Evolutionary conservation across 2,113 vertebrate species (phyloP).

Genomic region (Tachuris rubrigastra): DNA sequence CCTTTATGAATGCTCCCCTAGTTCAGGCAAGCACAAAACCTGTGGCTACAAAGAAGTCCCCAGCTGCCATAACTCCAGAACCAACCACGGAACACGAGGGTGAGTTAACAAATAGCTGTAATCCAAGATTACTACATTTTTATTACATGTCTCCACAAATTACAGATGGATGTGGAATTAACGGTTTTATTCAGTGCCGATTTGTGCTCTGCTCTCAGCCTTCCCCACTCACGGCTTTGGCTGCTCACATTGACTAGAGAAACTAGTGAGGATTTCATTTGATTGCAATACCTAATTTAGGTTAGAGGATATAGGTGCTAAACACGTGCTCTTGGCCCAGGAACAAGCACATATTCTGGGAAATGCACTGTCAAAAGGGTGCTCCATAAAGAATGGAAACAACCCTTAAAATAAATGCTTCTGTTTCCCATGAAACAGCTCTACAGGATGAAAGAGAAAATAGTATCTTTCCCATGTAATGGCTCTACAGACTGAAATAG

Average conservation of each 20-base stretch:
- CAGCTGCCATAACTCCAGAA: background rate
- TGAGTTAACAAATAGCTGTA: background rate
- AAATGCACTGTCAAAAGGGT: background rate
- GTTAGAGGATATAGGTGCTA: background rate
- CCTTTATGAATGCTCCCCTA: background rate
- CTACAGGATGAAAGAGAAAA: background rate
- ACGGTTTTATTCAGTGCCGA: background rate
- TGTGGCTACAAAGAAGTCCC: background rate
- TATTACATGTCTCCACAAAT: background rate
- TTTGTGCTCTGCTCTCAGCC: background rate
- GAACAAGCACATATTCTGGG: background rate
- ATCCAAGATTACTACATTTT: background rate
- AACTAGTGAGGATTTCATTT: background rate
- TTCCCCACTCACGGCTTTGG: background rate
- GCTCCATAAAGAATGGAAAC: background rate
- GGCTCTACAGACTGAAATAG: background rate
- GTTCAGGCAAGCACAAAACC: background rate
- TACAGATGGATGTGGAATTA: background rate
- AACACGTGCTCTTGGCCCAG: background rate
- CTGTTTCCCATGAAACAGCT: background rate
- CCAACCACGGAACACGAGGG: background rate
- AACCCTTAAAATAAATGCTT: background rate
- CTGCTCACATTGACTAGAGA: background rate
- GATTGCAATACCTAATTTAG: background rate
- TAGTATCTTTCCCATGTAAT: background rate